These are phyloP conservation scores for Muschampia plurimacula DNA, from an alignment of 2,888 invertebrate species.

Conservation along the genomic window DNA sequence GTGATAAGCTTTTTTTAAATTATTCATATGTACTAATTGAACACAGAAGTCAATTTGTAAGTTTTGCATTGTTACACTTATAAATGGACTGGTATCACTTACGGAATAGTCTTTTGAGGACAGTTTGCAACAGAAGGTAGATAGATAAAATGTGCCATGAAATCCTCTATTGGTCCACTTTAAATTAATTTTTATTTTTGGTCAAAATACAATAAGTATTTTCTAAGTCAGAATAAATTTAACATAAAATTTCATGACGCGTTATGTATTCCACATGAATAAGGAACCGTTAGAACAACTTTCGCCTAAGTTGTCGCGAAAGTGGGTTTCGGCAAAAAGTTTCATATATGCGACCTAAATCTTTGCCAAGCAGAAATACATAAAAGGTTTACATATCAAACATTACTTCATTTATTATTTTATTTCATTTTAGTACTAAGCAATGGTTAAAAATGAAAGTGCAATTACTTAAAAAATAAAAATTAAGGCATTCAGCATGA, in stretches of 20 bases:
- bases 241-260: conserved; percentile 43
- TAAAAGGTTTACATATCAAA: conserved; percentile 30
- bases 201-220: background rate
- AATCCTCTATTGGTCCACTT: background rate
- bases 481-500: no score
- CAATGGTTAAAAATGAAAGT: no score
- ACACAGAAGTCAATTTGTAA: no score
- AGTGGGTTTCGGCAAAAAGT: conserved; percentile 35
- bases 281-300: conserved; percentile 33
- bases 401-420: background rate
- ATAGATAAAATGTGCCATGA: no score
- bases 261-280: conserved; percentile 42
- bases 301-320: conserved; percentile 28
- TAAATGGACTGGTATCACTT: no score
- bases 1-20: no score
- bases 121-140: no score
- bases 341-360: conserved; percentile 31
- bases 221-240: conserved; percentile 23
- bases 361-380: conserved; percentile 23
- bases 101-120: no score
- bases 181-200: background rate
- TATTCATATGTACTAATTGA: no score
- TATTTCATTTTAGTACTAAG: no score
- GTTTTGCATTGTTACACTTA: no score
- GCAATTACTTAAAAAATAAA: no score